Percentiles rank a stretch among this genome's conserved stretches.
These are phyloP conservation scores for Calcarius lapponicus DNA, from an alignment of 2,797 vertebrate species.

Conservation along the genomic window DNA sequence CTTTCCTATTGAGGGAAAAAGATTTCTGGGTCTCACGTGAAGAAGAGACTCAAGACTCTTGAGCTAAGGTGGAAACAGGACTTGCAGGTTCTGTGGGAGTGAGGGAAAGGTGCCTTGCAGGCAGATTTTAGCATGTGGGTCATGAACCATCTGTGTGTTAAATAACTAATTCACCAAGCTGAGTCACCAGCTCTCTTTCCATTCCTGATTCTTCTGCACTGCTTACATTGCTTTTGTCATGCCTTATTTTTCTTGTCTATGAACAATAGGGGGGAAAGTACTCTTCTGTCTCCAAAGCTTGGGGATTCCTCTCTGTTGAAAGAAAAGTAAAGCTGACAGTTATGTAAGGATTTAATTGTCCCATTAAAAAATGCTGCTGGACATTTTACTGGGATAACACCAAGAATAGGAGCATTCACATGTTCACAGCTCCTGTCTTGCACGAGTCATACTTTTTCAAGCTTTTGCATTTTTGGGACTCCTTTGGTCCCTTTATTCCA, in stretches of 20 bases:
- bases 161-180: not conserved
- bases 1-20: not conserved
- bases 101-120: not conserved
- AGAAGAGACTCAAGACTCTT: not conserved
- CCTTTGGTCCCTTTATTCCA: not conserved
- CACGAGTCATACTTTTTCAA: not conserved
- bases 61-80: not conserved
- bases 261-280: not conserved
- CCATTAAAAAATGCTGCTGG: not conserved
- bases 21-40: not conserved
- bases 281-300: not conserved
- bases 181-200: accelerated
- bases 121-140: not conserved
- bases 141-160: not conserved
- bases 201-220: not conserved
- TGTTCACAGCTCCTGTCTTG: not conserved
- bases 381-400: not conserved
- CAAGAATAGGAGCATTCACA: not conserved
- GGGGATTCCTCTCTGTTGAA: not conserved
- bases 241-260: not conserved
- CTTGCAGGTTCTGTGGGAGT: not conserved
- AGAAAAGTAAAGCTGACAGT: not conserved
- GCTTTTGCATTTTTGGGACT: not conserved
- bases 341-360: not conserved
- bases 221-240: not conserved